Evolutionary conservation across 2,888 invertebrate genomes (phyloP).

Genomic region (Portevinia maculata): DNA sequence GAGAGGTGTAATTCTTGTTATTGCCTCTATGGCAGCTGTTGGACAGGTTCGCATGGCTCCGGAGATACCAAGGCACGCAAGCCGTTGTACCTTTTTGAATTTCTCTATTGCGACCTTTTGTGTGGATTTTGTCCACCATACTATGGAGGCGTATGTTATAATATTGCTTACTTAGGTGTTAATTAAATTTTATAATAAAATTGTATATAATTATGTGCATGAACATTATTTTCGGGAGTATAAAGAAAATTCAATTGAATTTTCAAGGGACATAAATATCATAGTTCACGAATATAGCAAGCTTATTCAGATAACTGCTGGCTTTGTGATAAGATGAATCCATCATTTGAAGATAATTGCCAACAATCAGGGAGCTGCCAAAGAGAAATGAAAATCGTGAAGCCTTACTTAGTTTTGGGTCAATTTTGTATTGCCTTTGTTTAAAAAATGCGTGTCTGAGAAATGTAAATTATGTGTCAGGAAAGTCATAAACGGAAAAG

Average conservation of each 20-base stretch:
- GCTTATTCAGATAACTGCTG: background rate
- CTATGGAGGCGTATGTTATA: too few species aligned
- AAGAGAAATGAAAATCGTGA: background rate
- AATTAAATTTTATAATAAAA: background rate
- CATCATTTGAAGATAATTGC: conserved; percentile 27
- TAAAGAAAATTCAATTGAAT: conserved; percentile 9
- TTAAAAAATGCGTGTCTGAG: too few species aligned
- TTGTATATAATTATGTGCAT: background rate
- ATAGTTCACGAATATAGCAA: conserved; percentile 10
- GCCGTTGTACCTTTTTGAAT: too few species aligned
- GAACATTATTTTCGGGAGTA: conserved; percentile 3
- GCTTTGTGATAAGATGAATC: conserved; percentile 6
- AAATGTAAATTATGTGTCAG: too few species aligned
- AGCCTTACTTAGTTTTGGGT: background rate
- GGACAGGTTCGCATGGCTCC: too few species aligned
- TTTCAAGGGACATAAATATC: too few species aligned
- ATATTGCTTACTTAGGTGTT: background rate
- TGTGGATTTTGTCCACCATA: too few species aligned
- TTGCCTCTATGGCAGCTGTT: too few species aligned
- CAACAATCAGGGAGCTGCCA: conserved; percentile 6
- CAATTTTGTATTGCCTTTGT: background rate
- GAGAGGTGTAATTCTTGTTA: too few species aligned
- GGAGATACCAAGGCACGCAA: too few species aligned
- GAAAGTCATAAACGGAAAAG: too few species aligned
- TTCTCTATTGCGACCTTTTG: too few species aligned